Evolutionary conservation across 2,888 invertebrate species (phyloP).

Genomic region (Halictus quadricinctus): DNA sequence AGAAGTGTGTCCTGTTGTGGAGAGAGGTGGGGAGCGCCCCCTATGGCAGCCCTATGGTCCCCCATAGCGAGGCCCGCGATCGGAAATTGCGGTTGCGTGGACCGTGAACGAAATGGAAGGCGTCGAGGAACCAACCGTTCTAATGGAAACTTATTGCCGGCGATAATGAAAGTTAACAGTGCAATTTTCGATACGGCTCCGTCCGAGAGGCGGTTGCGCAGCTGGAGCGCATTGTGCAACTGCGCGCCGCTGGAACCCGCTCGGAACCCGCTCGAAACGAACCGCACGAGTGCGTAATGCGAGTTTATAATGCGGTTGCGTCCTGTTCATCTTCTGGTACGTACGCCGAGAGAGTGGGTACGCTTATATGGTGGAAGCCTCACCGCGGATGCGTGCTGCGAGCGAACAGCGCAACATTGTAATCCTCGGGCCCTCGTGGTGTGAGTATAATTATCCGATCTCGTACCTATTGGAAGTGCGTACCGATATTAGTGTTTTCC

Average conservation of each 20-base stretch:
- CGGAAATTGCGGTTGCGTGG: slow-evolving; percentile 16
- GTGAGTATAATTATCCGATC: not conserved
- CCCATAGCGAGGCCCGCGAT: not conserved
- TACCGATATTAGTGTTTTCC: not conserved
- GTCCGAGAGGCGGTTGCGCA: slow-evolving; percentile 2
- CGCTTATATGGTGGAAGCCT: not conserved
- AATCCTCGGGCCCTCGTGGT: not conserved
- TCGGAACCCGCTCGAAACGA: not conserved
- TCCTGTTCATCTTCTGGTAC: not conserved
- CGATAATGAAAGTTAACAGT: slow-evolving; percentile 10
- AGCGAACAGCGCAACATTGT: not conserved
- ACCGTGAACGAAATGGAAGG: slow-evolving; percentile 11
- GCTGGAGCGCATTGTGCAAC: slow-evolving; percentile 1
- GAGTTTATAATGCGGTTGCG: not conserved
- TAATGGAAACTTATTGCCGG: slow-evolving; percentile 26
- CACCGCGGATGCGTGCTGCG: not conserved
- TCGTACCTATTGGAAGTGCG: not conserved
- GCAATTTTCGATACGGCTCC: slow-evolving; percentile 10
- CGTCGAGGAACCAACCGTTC: slow-evolving; percentile 12
- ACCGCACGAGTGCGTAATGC: not conserved
- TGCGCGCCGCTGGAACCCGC: not conserved
- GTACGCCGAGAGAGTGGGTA: not conserved
- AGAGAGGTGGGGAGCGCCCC: not conserved
- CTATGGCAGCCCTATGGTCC: not conserved
- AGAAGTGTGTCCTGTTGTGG: slow-evolving; percentile 8